Percentiles rank a stretch among this genome's conserved stretches.
Conservation (phyloP, 2,113 vertebrate species). For the Tinamus guttatus region DNA sequence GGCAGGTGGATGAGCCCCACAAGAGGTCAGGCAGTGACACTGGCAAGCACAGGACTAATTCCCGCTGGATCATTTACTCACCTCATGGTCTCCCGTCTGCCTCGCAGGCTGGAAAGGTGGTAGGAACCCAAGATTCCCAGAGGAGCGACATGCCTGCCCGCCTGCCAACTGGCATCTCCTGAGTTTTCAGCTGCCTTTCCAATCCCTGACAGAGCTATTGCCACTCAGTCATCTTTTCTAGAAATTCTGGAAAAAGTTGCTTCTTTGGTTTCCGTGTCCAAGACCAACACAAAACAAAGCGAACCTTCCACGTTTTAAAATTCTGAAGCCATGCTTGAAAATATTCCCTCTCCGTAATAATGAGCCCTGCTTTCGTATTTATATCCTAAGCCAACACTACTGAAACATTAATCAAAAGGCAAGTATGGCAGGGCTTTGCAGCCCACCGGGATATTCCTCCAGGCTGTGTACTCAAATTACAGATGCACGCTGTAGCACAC, state of each 20-base stretch:
- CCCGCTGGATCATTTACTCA: not conserved
- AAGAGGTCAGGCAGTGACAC: not conserved
- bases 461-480: not conserved
- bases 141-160: not conserved
- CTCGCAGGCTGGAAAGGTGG: not conserved
- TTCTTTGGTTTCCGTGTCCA: not conserved
- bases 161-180: not conserved
- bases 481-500: not conserved
- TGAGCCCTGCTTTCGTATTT: not conserved
- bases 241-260: not conserved
- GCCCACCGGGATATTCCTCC: not conserved
- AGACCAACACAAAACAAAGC: not conserved
- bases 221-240: not conserved
- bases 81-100: not conserved
- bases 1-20: not conserved
- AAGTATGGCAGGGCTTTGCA: not conserved
- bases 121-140: not conserved
- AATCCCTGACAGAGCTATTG: fast-evolving
- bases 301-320: not conserved
- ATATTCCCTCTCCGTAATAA: not conserved
- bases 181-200: not conserved
- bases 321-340: not conserved
- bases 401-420: conserved; percentile 13
- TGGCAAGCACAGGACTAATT: not conserved
- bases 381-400: not conserved